Conservation (phyloP, 2,888 invertebrate species). For the Choristoneura rosaceana region DNA sequence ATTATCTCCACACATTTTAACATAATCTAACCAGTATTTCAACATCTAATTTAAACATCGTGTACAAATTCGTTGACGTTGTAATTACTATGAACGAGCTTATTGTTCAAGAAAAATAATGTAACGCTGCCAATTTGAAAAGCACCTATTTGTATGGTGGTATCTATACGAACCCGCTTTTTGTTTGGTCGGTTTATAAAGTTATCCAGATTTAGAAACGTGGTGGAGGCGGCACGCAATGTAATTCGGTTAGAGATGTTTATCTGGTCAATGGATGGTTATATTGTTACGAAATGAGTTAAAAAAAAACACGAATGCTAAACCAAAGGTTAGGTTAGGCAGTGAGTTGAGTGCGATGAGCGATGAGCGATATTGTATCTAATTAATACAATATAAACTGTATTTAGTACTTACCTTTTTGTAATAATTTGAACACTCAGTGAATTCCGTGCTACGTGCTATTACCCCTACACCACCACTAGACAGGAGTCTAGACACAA, state of each 20-base stretch:
- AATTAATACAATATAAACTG: background rate
- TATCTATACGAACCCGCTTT: constrained; percentile 42
- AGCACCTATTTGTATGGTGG: constrained; percentile 29
- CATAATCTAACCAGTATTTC: constrained; percentile 54
- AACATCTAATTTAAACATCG: constrained; percentile 62
- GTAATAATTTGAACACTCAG: too few relatives aligned
- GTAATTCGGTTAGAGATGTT: constrained; percentile 72
- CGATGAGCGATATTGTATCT: constrained; percentile 28
- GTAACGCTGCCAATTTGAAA: constrained; percentile 46
- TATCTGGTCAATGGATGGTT: constrained; percentile 82
- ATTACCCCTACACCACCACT: too few relatives aligned
- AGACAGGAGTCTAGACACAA: too few relatives aligned
- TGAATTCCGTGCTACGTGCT: too few relatives aligned
- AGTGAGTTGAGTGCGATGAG: constrained; percentile 43
- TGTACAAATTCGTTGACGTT: constrained; percentile 72
- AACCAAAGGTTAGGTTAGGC: constrained; percentile 56
- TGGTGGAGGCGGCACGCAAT: constrained; percentile 73
- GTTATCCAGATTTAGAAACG: constrained; percentile 66
- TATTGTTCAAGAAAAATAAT: constrained; percentile 67
- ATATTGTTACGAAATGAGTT: constrained; percentile 73
- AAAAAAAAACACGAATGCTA: constrained; percentile 62
- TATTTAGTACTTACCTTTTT: too few relatives aligned
- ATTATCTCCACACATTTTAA: constrained; percentile 42
- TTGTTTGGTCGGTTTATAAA: constrained; percentile 55
- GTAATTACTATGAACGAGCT: constrained; percentile 68